Evolutionary conservation across 2,888 invertebrate genomes (phyloP).

Genomic region (Dichetophora obliterata): DNA sequence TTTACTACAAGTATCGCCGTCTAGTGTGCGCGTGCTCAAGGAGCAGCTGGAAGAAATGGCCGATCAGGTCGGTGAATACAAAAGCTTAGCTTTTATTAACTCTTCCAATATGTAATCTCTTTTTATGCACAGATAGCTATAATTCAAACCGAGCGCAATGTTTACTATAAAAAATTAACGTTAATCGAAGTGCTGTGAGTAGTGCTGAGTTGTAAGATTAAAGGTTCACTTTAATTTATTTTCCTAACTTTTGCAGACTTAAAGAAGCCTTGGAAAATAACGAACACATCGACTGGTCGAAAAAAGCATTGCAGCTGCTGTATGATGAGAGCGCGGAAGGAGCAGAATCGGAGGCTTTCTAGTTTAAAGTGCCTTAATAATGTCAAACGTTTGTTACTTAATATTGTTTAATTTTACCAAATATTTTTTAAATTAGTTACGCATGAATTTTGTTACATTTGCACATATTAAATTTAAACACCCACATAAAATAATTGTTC

Average conservation of each 20-base stretch:
- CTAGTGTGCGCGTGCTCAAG: conserved; percentile 48
- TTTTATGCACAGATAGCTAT: conserved; percentile 38
- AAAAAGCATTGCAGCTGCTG: conserved; percentile 54
- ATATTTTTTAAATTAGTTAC: background rate
- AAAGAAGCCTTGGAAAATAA: conserved; percentile 51
- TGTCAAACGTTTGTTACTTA: background rate
- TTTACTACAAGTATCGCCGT: conserved; percentile 48
- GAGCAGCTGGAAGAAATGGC: conserved; percentile 45
- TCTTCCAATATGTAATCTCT: background rate
- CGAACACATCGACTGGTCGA: conserved; percentile 53
- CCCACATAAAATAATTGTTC: too few relatives aligned
- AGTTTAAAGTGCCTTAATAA: background rate
- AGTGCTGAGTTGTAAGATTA: background rate
- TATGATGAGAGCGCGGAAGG: conserved; percentile 47
- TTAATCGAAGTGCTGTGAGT: conserved; percentile 58
- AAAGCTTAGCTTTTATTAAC: background rate
- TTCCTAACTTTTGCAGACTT: conserved; percentile 38
- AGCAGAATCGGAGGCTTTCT: background rate
- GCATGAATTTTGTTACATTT: background rate
- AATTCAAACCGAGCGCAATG: conserved; percentile 54
- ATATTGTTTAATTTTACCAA: background rate
- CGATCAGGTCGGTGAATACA: conserved; percentile 37
- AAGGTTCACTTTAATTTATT: conserved; percentile 14
- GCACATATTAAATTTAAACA: too few relatives aligned
- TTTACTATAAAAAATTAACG: conserved; percentile 57